phyloP scores from a whole-genome alignment of 1,140 invertebrate species.

The Melipona quadrifasciata region DNA sequence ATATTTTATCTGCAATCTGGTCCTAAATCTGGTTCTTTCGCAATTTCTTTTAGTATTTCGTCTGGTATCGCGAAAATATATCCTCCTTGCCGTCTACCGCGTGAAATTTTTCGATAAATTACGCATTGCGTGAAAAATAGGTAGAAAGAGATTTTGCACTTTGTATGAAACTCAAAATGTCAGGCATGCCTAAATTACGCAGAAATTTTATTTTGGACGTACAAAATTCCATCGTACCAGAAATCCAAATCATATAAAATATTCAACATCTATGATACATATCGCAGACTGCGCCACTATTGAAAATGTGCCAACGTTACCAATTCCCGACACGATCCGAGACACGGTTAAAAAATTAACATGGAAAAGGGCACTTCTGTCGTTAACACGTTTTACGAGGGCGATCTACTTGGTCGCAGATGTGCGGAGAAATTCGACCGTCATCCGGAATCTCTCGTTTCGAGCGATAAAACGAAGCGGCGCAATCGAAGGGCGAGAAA shows the following conservation, averaged over 20 bases:
- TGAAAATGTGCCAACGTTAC: neutral
- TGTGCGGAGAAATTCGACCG: slow-evolving; percentile 3
- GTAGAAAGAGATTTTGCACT: too few relatives aligned
- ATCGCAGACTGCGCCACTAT: neutral
- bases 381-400: slow-evolving; percentile 35
- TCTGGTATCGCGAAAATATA: neutral
- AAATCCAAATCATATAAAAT: neutral
- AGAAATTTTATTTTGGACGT: neutral
- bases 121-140: neutral
- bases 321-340: too few relatives aligned
- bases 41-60: neutral
- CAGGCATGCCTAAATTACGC: too few relatives aligned
- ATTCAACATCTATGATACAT: neutral
- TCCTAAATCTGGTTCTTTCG: neutral
- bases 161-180: too few relatives aligned
- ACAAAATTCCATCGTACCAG: neutral
- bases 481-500: slow-evolving; percentile 28
- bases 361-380: neutral
- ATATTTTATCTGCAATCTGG: slow-evolving; percentile 37
- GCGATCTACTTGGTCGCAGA: slow-evolving; percentile 8
- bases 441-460: slow-evolving; percentile 20
- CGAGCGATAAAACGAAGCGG: slow-evolving; percentile 39
- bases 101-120: neutral
- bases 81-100: too few relatives aligned
- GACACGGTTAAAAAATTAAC: slow-evolving; percentile 16